These are phyloP conservation scores for Noctua pronuba DNA, from an alignment of 2,888 invertebrate species.

Conservation along the genomic window DNA sequence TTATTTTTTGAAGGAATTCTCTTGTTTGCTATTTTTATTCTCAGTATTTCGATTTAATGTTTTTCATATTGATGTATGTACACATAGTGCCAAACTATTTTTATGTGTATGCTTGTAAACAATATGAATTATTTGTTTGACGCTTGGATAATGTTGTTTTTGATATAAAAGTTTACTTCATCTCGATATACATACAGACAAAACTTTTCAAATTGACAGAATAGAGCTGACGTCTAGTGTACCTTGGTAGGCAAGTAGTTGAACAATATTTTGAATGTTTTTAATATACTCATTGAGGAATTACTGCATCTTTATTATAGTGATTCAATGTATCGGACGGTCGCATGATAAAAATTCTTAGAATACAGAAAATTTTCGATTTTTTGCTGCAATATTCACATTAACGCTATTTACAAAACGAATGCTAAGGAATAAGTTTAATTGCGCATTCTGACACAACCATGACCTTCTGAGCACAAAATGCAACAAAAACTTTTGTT, in stretches of 20 bases:
- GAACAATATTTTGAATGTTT: constrained; percentile 67
- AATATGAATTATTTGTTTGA: constrained; percentile 66
- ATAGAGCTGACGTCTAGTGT: constrained; percentile 69
- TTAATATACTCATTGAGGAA: constrained; percentile 67
- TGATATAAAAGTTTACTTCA: constrained; percentile 58
- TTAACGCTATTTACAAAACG: constrained; percentile 51
- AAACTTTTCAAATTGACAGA: constrained; percentile 57
- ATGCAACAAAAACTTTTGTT: constrained; percentile 41
- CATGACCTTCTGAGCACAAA: constrained; percentile 46
- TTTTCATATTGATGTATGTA: constrained; percentile 75
- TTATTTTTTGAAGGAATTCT: constrained; percentile 80
- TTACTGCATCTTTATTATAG: constrained; percentile 65
- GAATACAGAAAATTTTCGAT: constrained; percentile 34
- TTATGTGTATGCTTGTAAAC: constrained; percentile 77
- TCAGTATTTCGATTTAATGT: constrained; percentile 76
- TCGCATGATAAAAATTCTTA: constrained; percentile 49
- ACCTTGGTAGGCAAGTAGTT: constrained; percentile 70
- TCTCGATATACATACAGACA: constrained; percentile 53
- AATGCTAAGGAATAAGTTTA: constrained; percentile 11
- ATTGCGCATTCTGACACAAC: constrained; percentile 27
- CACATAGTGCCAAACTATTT: constrained; percentile 87
- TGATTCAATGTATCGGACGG: constrained; percentile 61
- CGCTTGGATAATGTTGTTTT: constrained; percentile 67
- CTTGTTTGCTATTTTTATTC: constrained; percentile 78
- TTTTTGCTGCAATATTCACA: constrained; percentile 65